Evolutionary conservation across 2,888 invertebrate species (phyloP), one percentile per base, ranked within the genome.

Genomic region (Xestoiulus laeticollis): DNA sequence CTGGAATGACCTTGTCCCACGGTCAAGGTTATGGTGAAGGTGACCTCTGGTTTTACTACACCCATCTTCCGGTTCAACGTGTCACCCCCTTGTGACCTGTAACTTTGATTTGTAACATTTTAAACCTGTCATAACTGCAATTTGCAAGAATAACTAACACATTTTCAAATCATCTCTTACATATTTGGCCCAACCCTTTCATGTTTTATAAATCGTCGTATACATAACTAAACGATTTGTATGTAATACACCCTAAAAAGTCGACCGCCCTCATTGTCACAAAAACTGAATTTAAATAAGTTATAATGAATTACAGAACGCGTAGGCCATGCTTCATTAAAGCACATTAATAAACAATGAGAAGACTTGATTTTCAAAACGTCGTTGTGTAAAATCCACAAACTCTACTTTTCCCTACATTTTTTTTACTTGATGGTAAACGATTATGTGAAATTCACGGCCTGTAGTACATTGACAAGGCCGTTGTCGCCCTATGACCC

Each of bases 401-500:
- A 14, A 48, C 10, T 12, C n/a, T 3, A 22, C 59, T 59, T 59
- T 59, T 59, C 59, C 14, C 48, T 48, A 12, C 14, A 48, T 48
- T 38, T 38, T 38, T 38, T 38, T 38, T 38, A 8, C 8, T 0
- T 38, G 38, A 38, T 38, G 38, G 5, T 38, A 38, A 1, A 38
- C 5, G 5, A 38, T 38, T 16, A 48, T 48, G n/a, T 6, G n/a
- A 59, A 59, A n/a, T 19, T 78, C 78, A 22, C 22, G 30, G 30
- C 8, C 38, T 38, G 8, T 38, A 38, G 38, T 38, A 8, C 38
- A 38, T 38, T 38, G 38, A 30, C 16, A 22, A 78, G 30, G 26
- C 26, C 68, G 85, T 33, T 38, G 85, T 85, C 85, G 44, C 85
- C 85, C 38, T 32, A 2, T 38, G 33, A 26, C 14, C 85, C 85